These are phyloP conservation scores for Chionis minor DNA, from an alignment of 2,113 vertebrate genomes.

Conservation along the genomic window DNA sequence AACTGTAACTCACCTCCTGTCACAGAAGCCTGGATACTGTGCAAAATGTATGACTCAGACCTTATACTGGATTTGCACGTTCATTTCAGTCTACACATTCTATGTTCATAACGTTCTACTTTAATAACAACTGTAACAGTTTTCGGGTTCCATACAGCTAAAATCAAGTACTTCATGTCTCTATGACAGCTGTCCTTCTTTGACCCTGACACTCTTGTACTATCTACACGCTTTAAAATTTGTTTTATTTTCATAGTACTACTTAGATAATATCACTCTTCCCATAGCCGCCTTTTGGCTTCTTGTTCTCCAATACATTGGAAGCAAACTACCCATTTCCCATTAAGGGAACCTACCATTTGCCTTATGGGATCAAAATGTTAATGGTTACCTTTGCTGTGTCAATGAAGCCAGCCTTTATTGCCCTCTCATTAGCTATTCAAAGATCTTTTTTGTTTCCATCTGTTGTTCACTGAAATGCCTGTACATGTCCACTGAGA, in stretches of 20 bases:
- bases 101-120: background rate
- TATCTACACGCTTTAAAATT: background rate
- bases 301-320: background rate
- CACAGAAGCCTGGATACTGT: background rate
- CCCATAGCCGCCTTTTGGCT: background rate
- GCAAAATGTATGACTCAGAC: background rate
- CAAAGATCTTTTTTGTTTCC: background rate
- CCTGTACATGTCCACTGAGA: background rate
- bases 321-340: background rate
- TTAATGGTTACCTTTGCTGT: background rate
- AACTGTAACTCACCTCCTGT: background rate
- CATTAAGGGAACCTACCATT: background rate
- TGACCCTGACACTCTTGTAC: background rate
- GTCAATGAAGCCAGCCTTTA: background rate
- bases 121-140: background rate
- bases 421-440: background rate
- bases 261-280: background rate
- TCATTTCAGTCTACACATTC: background rate
- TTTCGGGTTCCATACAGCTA: background rate
- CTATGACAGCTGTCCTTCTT: background rate
- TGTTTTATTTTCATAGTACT: background rate
- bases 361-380: accelerated
- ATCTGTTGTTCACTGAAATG: background rate
- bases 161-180: background rate
- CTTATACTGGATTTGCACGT: background rate